Conservation (phyloP, 2,888 invertebrate species). For the Pyralis farinalis region DNA sequence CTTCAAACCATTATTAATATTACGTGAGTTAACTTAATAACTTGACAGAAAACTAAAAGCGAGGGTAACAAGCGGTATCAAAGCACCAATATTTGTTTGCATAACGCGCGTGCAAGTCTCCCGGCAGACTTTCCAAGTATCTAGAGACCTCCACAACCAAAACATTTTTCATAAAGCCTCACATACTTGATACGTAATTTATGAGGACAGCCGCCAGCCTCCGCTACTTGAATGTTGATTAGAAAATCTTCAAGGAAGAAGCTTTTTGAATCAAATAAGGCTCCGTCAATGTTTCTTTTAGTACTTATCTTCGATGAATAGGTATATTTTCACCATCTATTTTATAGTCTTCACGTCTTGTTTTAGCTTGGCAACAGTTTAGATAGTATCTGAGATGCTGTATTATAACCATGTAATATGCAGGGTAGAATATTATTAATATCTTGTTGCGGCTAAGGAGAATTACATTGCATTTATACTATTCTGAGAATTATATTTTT, state of each 20-base stretch:
- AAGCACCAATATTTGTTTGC: constrained; percentile 53
- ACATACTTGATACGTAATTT: constrained; percentile 76
- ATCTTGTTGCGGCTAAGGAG: too few relatives aligned
- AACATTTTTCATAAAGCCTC: constrained; percentile 76
- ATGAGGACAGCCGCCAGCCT: constrained; percentile 63
- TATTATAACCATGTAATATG: too few relatives aligned
- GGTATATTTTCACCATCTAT: constrained; percentile 5
- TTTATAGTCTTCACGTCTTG: background rate
- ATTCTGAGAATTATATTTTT: too few relatives aligned
- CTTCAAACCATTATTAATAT: too few relatives aligned
- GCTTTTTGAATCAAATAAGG: constrained; percentile 38
- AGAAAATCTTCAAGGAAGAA: constrained; percentile 47
- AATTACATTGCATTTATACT: too few relatives aligned
- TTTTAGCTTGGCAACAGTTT: too few relatives aligned
- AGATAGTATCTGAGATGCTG: too few relatives aligned
- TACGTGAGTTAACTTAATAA: constrained; percentile 37
- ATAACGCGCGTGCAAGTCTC: constrained; percentile 21
- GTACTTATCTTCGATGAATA: constrained; percentile 6
- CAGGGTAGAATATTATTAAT: too few relatives aligned
- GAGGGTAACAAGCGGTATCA: constrained; percentile 50
- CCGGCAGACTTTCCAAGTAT: constrained; percentile 37
- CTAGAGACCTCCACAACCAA: constrained; percentile 44
- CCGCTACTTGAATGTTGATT: constrained; percentile 70
- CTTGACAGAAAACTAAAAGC: constrained; percentile 42
- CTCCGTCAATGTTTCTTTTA: constrained; percentile 16